Percentiles rank a stretch among this genome's conserved stretches.
Conservation (phyloP, 2,888 invertebrate genomes). For the Lasius fuliginosus region DNA sequence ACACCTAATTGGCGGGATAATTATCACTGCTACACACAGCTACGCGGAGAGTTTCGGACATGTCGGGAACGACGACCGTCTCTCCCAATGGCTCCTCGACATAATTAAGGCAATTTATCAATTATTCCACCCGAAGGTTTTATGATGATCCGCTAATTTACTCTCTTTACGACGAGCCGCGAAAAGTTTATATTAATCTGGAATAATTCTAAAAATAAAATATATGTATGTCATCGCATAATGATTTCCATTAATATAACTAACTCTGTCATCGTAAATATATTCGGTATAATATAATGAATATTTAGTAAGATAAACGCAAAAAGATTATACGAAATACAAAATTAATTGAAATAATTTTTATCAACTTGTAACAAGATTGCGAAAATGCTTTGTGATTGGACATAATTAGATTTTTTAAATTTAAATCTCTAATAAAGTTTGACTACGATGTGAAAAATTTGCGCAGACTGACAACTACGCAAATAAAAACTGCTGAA, state of each 20-base stretch:
- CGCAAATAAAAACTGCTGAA: neutral
- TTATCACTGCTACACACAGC: constrained; percentile 19
- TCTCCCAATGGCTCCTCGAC: constrained; percentile 19
- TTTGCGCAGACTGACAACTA: neutral
- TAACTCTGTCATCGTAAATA: neutral
- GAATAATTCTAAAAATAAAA: neutral
- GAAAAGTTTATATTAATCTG: neutral
- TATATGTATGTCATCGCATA: neutral
- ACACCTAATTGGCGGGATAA: constrained; percentile 52
- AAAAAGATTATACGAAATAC: neutral
- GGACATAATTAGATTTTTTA: neutral
- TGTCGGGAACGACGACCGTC: neutral
- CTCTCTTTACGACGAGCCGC: neutral
- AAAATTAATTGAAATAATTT: neutral
- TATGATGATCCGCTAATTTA: constrained; percentile 4
- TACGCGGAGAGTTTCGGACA: constrained; percentile 33
- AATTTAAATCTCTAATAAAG: neutral
- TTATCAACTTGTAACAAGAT: neutral
- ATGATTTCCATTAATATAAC: neutral
- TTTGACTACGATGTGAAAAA: neutral
- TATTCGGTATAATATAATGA: neutral
- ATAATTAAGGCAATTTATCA: constrained; percentile 52
- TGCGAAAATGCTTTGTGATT: neutral
- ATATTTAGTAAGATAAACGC: neutral
- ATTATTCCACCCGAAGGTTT: constrained; percentile 14